A percentile compares a stretch with the other conserved stretches of the same genome.
These are phyloP conservation scores for Phania funesta DNA, from an alignment of 2,888 invertebrate genomes.

Conservation along the genomic window DNA sequence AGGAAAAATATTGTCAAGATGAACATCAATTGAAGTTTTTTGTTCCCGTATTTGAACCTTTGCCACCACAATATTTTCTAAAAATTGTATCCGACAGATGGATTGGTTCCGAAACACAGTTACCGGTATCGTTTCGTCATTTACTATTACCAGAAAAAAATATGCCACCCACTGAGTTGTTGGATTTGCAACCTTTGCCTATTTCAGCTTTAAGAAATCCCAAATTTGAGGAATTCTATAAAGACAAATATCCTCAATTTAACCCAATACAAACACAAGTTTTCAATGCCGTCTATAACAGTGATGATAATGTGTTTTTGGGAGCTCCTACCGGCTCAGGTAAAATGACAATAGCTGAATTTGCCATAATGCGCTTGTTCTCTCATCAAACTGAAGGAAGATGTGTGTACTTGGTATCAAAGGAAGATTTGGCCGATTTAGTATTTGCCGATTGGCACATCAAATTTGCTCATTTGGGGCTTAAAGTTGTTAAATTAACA, in stretches of 20 bases:
- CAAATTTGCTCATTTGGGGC: constrained; percentile 91
- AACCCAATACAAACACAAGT: constrained; percentile 99
- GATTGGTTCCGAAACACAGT: constrained; percentile 96
- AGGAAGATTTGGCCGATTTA: constrained; percentile 93
- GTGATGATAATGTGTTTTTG: constrained; percentile 98
- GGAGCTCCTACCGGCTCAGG: constrained; percentile 95
- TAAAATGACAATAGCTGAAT: constrained; percentile 97
- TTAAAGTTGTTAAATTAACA: constrained; percentile 92
- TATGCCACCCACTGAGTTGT: constrained; percentile 96
- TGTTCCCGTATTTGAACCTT: constrained; percentile 98
- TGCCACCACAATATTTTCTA: constrained; percentile 99
- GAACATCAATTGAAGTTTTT: constrained; percentile 98
- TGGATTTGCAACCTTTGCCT: constrained; percentile 98
- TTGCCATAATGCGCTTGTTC: constrained; percentile 94
- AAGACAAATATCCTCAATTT: constrained; percentile 93
- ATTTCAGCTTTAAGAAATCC: constrained; percentile 94
- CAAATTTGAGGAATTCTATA: constrained; percentile 92
- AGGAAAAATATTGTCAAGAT: constrained; percentile 95
- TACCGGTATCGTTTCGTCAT: constrained; percentile 98
- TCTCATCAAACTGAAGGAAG: constrained; percentile 88
- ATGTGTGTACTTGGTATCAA: constrained; percentile 96
- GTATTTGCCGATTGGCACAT: constrained; percentile 95
- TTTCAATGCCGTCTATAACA: constrained; percentile 98
- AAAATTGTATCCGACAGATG: constrained; percentile 93
- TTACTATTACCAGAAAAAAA: constrained; percentile 98